Conservation (phyloP, 2,888 invertebrate species). For the Spatulosminthurus flaviceps region DNA sequence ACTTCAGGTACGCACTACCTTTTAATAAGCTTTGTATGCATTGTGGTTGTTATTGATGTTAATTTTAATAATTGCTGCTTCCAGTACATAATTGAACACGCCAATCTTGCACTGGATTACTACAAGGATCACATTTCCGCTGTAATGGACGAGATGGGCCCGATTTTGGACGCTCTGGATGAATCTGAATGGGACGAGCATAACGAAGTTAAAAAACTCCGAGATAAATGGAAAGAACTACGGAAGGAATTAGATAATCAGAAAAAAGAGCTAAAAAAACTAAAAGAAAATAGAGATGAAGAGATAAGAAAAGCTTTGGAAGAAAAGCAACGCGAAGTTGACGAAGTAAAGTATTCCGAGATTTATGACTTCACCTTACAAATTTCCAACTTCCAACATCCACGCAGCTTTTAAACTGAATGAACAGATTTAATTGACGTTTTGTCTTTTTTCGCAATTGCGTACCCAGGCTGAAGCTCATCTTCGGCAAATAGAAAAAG, state of each 20-base stretch:
- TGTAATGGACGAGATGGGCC: slow-evolving; percentile 55
- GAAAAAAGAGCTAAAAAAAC: slow-evolving; percentile 54
- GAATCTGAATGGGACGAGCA: slow-evolving; percentile 62
- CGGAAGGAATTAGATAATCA: slow-evolving; percentile 52
- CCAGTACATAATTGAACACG: slow-evolving; percentile 53
- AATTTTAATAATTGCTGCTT: too few species aligned
- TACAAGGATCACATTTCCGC: slow-evolving; percentile 53
- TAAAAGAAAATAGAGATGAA: slow-evolving; percentile 56
- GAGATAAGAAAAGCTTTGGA: slow-evolving; percentile 57
- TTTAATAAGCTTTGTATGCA: too few species aligned
- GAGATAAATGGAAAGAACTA: slow-evolving; percentile 55
- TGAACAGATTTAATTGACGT: too few species aligned
- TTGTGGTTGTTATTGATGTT: too few species aligned
- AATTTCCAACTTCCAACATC: too few species aligned
- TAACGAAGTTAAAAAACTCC: slow-evolving; percentile 53
- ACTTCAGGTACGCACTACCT: slow-evolving; percentile 54
- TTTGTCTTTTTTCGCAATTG: too few species aligned
- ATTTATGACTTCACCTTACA: too few species aligned
- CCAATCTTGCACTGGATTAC: slow-evolving; percentile 47
- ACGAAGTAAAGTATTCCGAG: too few species aligned
- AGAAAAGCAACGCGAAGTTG: slow-evolving; percentile 55
- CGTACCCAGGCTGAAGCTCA: slow-evolving; percentile 44
- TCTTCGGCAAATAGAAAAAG: slow-evolving; percentile 50
- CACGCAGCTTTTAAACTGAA: too few species aligned
- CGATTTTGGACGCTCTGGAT: slow-evolving; percentile 55